These are phyloP conservation scores for Drosophila punjabiensis DNA, from an alignment of 1,140 invertebrate genomes.

Conservation along the genomic window DNA sequence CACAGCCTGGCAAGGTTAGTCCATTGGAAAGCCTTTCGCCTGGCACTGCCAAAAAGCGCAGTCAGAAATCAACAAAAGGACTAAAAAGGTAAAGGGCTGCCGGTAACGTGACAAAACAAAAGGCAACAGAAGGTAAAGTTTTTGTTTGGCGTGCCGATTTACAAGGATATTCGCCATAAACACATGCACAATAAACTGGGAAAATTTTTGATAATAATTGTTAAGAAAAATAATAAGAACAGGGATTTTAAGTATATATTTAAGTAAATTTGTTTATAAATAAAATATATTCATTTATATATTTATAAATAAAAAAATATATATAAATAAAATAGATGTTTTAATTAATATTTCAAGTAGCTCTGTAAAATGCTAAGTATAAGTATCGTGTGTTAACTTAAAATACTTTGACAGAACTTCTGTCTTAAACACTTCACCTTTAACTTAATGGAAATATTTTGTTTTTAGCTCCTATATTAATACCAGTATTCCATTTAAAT, in stretches of 20 bases:
- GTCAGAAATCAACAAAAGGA: constrained; percentile 19
- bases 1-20: constrained; percentile 54
- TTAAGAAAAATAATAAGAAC: no score
- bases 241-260: no score
- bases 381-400: not conserved
- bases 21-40: constrained; percentile 23
- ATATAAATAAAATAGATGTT: no score
- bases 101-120: constrained; percentile 54
- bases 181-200: constrained; percentile 15
- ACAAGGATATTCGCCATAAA: constrained; percentile 45
- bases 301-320: no score
- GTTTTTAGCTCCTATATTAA: not conserved
- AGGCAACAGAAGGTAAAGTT: constrained; percentile 42
- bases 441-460: not conserved
- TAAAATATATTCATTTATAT: no score
- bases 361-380: no score
- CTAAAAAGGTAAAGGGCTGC: constrained; percentile 1
- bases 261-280: not conserved
- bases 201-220: not conserved
- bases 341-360: not conserved
- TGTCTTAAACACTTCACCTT: not conserved
- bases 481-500: not conserved
- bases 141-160: constrained; percentile 60
- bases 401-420: not conserved
- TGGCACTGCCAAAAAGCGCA: constrained; percentile 56